Base-by-base conservation (phyloP, 1,140 invertebrate genomes). In the Camponotus floridanus region DNA sequence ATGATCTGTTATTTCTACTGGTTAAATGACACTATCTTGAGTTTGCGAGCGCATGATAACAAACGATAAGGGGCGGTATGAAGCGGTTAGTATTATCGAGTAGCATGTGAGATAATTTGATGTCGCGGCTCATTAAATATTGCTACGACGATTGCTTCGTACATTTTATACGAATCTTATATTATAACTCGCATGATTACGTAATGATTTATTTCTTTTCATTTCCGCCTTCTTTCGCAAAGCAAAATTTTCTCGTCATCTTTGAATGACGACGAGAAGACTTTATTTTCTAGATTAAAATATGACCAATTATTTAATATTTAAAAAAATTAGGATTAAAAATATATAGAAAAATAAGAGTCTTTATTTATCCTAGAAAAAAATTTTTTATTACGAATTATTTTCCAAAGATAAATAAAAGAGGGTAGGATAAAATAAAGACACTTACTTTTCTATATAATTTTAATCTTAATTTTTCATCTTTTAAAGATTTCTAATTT, bases 1-100 rank as follows among this genome's bases (percentile, higher is more conserved):
- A 73, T 83, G 74, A 73, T 83, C 79, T 83, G 79, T 83, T 83
- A 83, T 83, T 83, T 31, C 79, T 83, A 61, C 45, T 51, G 79
- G 39, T 55, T 73, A 81, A 68, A 68, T 31, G 55, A 74, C 79
- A 83, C 68, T 83, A 83, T 83, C 79, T 83, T 45, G 18, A 31
- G 68, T 73, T 61, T 51, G 48, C 55, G 67, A 57, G 42, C 55
- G 55, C 2, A 83, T 31, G 79, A 83, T 83, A 83, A 83, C 55
- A 45, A 48, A 73, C 33, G 79, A 83, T 83, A 83, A 83, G 51
- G 39, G 57, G 67, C 68, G 55, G 79, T 83, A 33, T 13, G 79
- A 83, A 74, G 79, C 68, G 79, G 79, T 83, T 83, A 71, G 18
- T 36, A 33, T 83, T 83, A 83, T 83, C 79, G 68, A 83, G 68